Percentiles rank a stretch among this genome's conserved stretches.
phyloP scores from a whole-genome alignment of 2,888 invertebrate species.

The Helicoverpa assulta region DNA sequence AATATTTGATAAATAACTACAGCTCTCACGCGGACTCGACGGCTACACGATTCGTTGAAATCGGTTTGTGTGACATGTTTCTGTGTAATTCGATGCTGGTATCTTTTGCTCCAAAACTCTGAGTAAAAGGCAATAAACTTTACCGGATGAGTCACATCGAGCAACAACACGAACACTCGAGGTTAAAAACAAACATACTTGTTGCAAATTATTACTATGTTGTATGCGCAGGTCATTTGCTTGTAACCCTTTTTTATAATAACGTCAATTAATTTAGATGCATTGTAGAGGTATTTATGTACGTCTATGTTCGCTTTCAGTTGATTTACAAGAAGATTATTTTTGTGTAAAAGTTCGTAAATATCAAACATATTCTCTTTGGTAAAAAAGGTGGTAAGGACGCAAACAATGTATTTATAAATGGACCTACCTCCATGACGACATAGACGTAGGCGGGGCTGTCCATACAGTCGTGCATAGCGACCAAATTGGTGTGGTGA shows the following conservation, averaged over 20 bases:
- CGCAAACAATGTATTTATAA: constrained; percentile 4
- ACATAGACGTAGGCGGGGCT: constrained; percentile 98
- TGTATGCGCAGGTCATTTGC: constrained; percentile 24
- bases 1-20: constrained; percentile 51
- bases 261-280: not conserved
- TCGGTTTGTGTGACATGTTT: constrained; percentile 21
- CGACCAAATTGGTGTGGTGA: constrained; percentile 99
- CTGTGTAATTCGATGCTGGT: constrained; percentile 18
- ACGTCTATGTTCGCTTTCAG: no score
- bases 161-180: constrained; percentile 33
- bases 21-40: constrained; percentile 33
- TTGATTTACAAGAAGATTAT: no score
- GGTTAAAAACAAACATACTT: constrained; percentile 11
- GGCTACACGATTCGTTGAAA: constrained; percentile 19
- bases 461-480: constrained; percentile 99
- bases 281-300: no score
- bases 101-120: constrained; percentile 29
- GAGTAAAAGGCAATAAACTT: constrained; percentile 54
- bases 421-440: constrained; percentile 97
- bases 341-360: no score
- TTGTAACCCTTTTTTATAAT: constrained; percentile 13
- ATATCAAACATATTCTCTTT: no score
- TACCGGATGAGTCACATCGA: constrained; percentile 53
- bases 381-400: no score
- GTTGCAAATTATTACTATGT: constrained; percentile 13